A percentile compares a stretch with the other conserved stretches of the same genome.
phyloP scores from a whole-genome alignment of 2,797 vertebrate species.

The Trachurus trachurus region DNA sequence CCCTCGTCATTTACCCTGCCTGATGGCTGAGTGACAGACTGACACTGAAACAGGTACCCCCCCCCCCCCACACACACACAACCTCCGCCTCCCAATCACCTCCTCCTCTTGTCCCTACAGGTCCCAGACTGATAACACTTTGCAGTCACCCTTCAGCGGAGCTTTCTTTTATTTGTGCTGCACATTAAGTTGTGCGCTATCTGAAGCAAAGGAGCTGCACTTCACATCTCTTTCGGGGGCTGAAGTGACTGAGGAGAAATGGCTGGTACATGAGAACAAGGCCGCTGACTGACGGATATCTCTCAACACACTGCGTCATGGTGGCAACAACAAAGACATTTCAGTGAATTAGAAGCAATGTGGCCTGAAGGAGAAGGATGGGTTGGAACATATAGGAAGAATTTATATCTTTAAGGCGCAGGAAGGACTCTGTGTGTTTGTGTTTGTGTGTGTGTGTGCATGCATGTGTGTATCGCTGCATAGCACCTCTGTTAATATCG shows the following conservation, averaged over 20 bases:
- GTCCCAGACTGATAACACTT: constrained; percentile 50
- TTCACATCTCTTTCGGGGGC: not conserved
- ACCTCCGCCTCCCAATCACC: not conserved
- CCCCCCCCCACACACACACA: too few species aligned
- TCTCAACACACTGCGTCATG: constrained; percentile 25
- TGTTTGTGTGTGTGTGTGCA: not conserved
- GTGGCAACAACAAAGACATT: constrained; percentile 48
- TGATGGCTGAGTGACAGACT: constrained; percentile 43
- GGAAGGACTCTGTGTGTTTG: not conserved
- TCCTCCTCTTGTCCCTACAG: constrained; percentile 17
- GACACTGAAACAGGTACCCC: constrained; percentile 38
- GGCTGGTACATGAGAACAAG: constrained; percentile 32
- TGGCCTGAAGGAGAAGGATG: not conserved
- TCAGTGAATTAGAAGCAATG: constrained; percentile 58
- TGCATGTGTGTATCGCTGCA: too few species aligned
- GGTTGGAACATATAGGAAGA: not conserved
- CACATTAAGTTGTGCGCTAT: constrained; percentile 47
- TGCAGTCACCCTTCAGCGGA: constrained; percentile 37
- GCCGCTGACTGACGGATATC: constrained; percentile 41
- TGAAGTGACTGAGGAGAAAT: constrained; percentile 6
- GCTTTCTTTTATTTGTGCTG: constrained; percentile 21
- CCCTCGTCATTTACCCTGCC: constrained; percentile 15
- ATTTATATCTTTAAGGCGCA: not conserved
- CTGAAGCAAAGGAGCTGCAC: constrained; percentile 33
- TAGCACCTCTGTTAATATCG: too few species aligned